These are phyloP conservation scores for Crotalus helleri DNA, from an alignment of 2,113 vertebrate species.

Conservation along the genomic window DNA sequence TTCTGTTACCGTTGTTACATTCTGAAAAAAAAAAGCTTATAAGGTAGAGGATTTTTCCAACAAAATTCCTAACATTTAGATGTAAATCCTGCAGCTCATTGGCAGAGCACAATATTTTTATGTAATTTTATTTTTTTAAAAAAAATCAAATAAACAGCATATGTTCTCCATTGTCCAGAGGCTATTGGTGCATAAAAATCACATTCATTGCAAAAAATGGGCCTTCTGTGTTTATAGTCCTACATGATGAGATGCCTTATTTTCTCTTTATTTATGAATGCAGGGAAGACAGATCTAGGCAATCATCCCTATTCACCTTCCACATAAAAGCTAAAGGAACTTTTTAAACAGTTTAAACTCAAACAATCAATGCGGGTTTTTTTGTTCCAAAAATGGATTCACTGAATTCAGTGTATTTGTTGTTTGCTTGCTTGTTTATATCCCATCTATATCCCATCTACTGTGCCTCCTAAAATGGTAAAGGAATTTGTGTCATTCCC, in stretches of 20 bases:
- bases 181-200: not conserved
- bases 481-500: not conserved
- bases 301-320: not conserved
- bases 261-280: not conserved
- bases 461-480: not conserved
- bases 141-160: not conserved
- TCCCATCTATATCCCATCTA: not conserved
- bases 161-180: not conserved
- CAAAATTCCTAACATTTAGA: not conserved
- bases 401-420: not conserved
- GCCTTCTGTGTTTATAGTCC: not conserved
- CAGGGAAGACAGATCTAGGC: not conserved
- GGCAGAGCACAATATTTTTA: not conserved
- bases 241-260: not conserved
- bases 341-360: constrained; percentile 24
- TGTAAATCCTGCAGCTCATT: not conserved
- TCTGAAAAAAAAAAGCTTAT: not conserved
- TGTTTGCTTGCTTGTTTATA: not conserved
- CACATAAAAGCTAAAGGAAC: not conserved
- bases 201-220: not conserved
- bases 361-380: not conserved
- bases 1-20: not conserved
- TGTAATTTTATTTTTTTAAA: not conserved
- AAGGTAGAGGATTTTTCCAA: not conserved
- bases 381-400: not conserved